Base-by-base conservation (phyloP, 2,113 vertebrate genomes). In the Numenius arquata region DNA sequence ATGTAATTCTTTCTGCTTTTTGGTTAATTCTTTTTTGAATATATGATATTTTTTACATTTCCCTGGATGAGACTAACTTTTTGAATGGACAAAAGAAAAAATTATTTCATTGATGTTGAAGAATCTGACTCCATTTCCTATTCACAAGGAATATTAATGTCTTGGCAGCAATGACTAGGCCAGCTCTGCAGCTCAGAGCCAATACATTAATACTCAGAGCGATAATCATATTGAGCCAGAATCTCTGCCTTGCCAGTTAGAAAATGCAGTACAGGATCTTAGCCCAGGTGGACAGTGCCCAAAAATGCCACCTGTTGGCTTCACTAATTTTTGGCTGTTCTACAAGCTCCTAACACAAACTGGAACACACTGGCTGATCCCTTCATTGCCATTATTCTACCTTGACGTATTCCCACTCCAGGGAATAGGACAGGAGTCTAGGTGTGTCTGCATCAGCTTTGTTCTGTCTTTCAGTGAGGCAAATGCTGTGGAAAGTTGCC, bases 281-380 rank as follows among this genome's bases (percentile, higher is more conserved):
- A 93, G 71, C 47, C 82, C 63, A 86, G 50, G 59, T 67, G 85
- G 68, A 94, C 20, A 59, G 14, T 67, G 21, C 34, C 88, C 92
- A 80, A 59, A 93, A 90, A 88, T 74, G 65, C 38, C 72, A 95
- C 90, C 93, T 86, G 88, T 88, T 93, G 55, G 8, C 47, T 68
- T 81, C 26, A 45, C 38, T 77, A 47, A 67, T 81, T 92, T 67
- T 83, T 88, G 75, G 47, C 68, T 68, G 3, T 62, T 88, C 21
- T 82, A 36, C 38, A 58, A 27, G 10, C 25, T 55, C 38, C 3
- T 48, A 41, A 77, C 11, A 61, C 30, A 80, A 77, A 68, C 40
- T 79, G 40, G 45, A 90, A 77, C 47, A 88, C 8, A 19, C 5
- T 58, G 34, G 48, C 13, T 74, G 26, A 62, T 72, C 8, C 12